Base-by-base conservation (phyloP, 2,888 invertebrate genomes). In the Pristionchus exspectatus region DNA sequence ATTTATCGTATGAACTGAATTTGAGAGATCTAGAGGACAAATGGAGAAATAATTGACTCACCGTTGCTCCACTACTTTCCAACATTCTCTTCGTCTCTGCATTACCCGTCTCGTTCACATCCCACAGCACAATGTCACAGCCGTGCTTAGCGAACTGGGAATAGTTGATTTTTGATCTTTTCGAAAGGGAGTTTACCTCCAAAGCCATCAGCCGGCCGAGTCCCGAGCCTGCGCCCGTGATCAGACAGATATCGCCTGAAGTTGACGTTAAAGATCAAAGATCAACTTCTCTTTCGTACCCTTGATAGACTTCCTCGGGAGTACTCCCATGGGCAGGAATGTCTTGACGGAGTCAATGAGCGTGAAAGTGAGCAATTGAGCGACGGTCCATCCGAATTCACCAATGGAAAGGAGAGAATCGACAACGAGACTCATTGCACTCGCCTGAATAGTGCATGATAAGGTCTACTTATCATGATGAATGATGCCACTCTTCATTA, bases 201-300 rank as follows among this genome's bases (percentile, higher is more conserved):
- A 91, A 87, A 18, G 92, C 91, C 90, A 91, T 92, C 30, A 97
- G 96, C 91, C 97, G 96, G 9, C 98, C 98, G 86, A 98, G 97
- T 3, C 98, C 98, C 0, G 97, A 97, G 24, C 97, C 98, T 0
- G 97, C 97, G 0, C 98, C 98, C 0, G 98, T 98, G 33, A 98
- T 96, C 89, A 98, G 95, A 21, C 97, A 97, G 50, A 97, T 96
- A 95, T 97, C 97, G 0, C 97, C 97, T 87, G 96, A 44, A 87
- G 44, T 10, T 50, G 0, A 50, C 5, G 1, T 50, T 50, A 50
- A 50, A 50, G 10, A 9, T 50, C 44, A 50, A 50, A 50, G 44
- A 50, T 50, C 44, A 50, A 50, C 44, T 50, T 50, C 44, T 50
- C 7, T n/a, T 3, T 7, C 63, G 63, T 63, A 63, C 63, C n/a